Evolutionary conservation across 1,140 invertebrate species (phyloP), one percentile per base, ranked within the genome.

Genomic region (Macrosteles quadrilineatus): DNA sequence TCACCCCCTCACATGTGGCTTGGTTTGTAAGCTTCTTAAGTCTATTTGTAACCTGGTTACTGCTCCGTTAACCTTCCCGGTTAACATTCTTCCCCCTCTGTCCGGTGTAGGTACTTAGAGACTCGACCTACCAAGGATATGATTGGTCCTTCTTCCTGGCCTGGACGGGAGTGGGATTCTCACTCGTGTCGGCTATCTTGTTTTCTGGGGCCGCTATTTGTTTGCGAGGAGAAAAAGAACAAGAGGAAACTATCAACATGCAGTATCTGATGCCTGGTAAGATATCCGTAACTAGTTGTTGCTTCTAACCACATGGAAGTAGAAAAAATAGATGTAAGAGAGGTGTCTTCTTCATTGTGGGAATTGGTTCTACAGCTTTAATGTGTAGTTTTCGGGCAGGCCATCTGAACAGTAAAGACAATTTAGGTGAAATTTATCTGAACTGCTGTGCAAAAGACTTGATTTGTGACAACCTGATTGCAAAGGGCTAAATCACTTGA

Each of bases 211-310:
- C 93, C 74, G 94, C 95, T 76, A 91, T 96, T 82, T 97, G 94
- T 83, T 88, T 97, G 80, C 87, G 93, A 80, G 91, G 91, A 80
- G 94, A 97, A 83, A 88, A 92, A 80, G 93, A 96, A 83, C 87
- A 91, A 80, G 94, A 97, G 82, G 93, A 96, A 83, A 91, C 93
- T 79, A 91, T 95, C 86, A 96, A 96, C 86, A 94, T 97, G 91
- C 94, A 97, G 86, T 97, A 97, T 85, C 87, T 97, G 83, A 97
- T 97, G 95, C 95, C 95, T 82, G 93, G 94, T 96, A 90, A 85
- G 85, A 75, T 77, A n/a, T n/a, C n/a, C n/a, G n/a, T n/a, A n/a
- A n/a, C n/a, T n/a, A n/a, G n/a, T n/a, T n/a, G n/a, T n/a, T n/a
- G n/a, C n/a, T n/a, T n/a, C n/a, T n/a, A n/a, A n/a, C n/a, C n/a